Evolutionary conservation across 2,888 invertebrate species (phyloP).

Genomic region (Hypolimnas misippus): DNA sequence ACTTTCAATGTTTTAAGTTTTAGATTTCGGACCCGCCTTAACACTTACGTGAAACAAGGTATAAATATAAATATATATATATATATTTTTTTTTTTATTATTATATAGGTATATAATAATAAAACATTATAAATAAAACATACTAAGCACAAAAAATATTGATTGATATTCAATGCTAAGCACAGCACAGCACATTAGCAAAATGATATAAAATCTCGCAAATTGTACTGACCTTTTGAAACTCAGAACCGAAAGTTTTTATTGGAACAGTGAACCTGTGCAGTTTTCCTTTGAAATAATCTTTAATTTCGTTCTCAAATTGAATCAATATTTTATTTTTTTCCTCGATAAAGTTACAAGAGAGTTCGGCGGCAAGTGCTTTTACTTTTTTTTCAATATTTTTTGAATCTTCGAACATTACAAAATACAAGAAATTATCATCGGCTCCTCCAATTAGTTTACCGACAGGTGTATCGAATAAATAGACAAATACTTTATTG

Average conservation of each 20-base stretch:
- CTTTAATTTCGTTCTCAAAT: conserved; percentile 56
- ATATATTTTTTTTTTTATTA: too few species aligned
- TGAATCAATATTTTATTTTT: conserved; percentile 56
- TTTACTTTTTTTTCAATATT: conserved; percentile 60
- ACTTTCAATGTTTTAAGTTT: too few species aligned
- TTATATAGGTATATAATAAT: too few species aligned
- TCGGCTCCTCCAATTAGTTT: conserved; percentile 63
- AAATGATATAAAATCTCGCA: background rate
- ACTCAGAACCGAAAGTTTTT: conserved; percentile 69
- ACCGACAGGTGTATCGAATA: conserved; percentile 63
- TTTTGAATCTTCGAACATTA: conserved; percentile 66
- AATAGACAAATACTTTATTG: conserved; percentile 47
- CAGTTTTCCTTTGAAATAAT: conserved; percentile 63
- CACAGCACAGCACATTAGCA: too few species aligned
- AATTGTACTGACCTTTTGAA: conserved; percentile 65
- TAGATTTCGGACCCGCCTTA: too few species aligned
- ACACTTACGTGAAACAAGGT: too few species aligned
- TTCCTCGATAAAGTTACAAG: conserved; percentile 55
- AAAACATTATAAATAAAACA: too few species aligned
- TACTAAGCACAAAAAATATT: too few species aligned
- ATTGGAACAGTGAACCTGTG: conserved; percentile 65
- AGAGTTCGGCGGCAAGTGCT: conserved; percentile 50
- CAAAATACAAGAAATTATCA: conserved; percentile 59
- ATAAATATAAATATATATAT: too few species aligned
- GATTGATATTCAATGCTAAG: too few species aligned